Evolutionary conservation across 2,113 vertebrate species (phyloP).

Genomic region (Neolamprologus longior): DNA sequence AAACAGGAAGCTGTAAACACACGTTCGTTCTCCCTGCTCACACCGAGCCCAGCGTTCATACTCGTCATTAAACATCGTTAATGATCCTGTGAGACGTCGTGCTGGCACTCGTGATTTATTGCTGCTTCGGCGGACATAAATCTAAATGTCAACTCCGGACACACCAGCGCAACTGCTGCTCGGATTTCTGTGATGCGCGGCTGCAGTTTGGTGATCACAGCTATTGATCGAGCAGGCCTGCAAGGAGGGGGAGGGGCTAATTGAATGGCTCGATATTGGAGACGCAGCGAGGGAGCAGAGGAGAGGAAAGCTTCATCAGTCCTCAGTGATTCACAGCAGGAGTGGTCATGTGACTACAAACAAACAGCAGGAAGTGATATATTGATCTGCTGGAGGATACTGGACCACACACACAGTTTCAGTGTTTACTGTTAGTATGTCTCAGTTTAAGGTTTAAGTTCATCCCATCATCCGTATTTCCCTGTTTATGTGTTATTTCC

Average conservation of each 20-base stretch:
- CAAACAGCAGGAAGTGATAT: background rate
- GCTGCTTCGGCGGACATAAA: background rate
- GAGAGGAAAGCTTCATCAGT: background rate
- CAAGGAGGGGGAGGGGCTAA: background rate
- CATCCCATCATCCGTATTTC: background rate
- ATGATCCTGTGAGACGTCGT: background rate
- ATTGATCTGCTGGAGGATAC: background rate
- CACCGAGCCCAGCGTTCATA: background rate
- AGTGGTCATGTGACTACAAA: background rate
- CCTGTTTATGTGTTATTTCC: background rate
- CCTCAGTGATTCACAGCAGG: background rate
- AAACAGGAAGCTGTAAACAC: background rate
- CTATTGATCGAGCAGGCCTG: background rate
- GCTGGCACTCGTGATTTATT: background rate
- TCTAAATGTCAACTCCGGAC: background rate
- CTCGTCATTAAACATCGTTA: background rate
- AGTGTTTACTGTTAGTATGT: background rate
- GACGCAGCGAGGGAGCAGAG: background rate
- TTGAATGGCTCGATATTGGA: background rate
- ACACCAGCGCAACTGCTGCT: background rate
- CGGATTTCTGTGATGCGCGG: background rate
- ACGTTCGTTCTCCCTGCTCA: background rate
- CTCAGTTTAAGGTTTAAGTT: background rate
- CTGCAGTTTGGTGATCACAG: background rate
- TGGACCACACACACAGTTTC: background rate